phyloP scores from a whole-genome alignment of 2,113 vertebrate genomes.

The Limanda limanda region DNA sequence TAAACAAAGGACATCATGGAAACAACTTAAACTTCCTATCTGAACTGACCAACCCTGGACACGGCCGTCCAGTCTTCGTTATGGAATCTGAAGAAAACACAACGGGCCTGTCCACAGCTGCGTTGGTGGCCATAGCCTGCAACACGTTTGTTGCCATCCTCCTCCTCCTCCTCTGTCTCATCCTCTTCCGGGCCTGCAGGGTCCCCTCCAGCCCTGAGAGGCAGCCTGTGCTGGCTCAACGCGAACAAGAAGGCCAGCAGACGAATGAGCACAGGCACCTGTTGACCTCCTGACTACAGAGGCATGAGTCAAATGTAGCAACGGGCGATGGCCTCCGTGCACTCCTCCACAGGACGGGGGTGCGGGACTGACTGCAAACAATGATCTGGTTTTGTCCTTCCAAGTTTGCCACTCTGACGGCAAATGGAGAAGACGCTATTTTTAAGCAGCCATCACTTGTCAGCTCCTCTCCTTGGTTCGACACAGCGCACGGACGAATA shows the following conservation, averaged over 20 bases:
- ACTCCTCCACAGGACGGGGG: constrained; percentile 17
- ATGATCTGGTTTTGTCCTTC: constrained; percentile 12
- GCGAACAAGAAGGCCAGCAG: constrained; percentile 61
- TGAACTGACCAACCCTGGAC: background rate
- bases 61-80: constrained; percentile 6
- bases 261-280: constrained; percentile 80
- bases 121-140: constrained; percentile 83
- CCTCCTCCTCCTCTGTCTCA: constrained; percentile 80
- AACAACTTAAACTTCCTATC: constrained; percentile 14
- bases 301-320: constrained; percentile 48
- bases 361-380: constrained; percentile 13
- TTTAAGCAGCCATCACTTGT: constrained; percentile 31
- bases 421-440: constrained; percentile 16
- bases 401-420: background rate
- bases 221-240: constrained; percentile 71
- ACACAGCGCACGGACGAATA: constrained; percentile 7
- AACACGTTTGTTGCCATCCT: constrained; percentile 81
- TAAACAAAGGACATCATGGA: constrained; percentile 22
- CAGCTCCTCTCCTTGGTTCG: constrained; percentile 16
- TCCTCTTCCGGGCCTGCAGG: constrained; percentile 83
- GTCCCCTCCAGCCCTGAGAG: constrained; percentile 83
- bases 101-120: constrained; percentile 78
- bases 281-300: constrained; percentile 77
- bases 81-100: constrained; percentile 70
- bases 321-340: background rate